phyloP scores from a whole-genome alignment of 2,113 vertebrate species.

The Limanda limanda region DNA sequence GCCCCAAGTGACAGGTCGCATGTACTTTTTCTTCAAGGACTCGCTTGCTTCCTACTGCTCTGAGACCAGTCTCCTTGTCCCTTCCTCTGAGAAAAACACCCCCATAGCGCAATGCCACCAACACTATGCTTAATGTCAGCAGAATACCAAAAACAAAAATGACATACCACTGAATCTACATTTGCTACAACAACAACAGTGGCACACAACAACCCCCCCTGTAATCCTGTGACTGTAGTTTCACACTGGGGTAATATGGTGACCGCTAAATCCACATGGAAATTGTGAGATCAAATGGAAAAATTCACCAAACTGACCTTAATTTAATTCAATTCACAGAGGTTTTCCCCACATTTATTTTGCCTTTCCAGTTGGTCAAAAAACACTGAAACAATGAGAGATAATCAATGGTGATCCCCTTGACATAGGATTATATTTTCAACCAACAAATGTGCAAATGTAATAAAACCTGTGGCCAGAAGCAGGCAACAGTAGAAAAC shows the following conservation, averaged over 20 bases:
- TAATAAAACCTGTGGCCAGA: background rate
- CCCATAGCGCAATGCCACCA: background rate
- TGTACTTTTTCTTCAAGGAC: background rate
- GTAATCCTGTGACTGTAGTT: no score
- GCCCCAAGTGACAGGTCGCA: background rate
- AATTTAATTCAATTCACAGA: no score
- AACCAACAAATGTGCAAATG: background rate
- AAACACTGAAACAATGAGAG: no score
- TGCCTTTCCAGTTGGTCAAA: no score
- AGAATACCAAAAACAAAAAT: background rate
- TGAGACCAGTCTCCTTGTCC: background rate
- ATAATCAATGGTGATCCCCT: background rate
- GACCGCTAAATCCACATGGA: no score
- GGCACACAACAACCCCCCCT: no score
- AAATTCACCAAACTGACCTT: no score
- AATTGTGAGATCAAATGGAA: no score
- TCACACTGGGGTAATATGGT: no score
- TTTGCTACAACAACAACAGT: no score
- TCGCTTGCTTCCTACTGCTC: background rate
- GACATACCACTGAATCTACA: background rate
- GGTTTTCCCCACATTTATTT: no score
- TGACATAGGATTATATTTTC: background rate
- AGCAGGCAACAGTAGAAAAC: no score
- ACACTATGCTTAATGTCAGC: background rate
- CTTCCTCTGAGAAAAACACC: background rate